Conservation (phyloP, 2,888 invertebrate species). For the Cerceris rybyensis region DNA sequence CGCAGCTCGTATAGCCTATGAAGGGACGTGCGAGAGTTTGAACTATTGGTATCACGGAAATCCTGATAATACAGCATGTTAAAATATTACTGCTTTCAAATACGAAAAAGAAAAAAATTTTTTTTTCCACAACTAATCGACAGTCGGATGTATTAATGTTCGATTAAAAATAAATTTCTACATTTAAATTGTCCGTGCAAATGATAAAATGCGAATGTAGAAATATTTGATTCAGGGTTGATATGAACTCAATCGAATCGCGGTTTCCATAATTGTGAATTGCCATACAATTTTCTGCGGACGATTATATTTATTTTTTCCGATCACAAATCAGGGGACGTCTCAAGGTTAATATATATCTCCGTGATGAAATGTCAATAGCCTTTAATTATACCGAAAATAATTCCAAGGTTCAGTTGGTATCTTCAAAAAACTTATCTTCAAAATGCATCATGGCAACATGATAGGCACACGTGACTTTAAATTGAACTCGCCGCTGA, state of each 20-base stretch:
- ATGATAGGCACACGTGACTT: slow-evolving; percentile 14
- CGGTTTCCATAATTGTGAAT: background rate
- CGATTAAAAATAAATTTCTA: too few species aligned
- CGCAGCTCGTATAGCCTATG: slow-evolving; percentile 36
- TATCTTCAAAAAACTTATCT: slow-evolving; percentile 14
- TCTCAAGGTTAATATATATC: background rate
- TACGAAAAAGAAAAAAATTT: background rate
- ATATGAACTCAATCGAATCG: background rate
- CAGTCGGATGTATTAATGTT: too few species aligned
- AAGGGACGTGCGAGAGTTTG: slow-evolving; percentile 54
- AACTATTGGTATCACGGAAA: slow-evolving; percentile 50
- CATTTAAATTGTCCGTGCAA: too few species aligned
- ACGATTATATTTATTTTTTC: slow-evolving; percentile 14
- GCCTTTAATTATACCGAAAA: slow-evolving; percentile 3
- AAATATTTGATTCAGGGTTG: too few species aligned
- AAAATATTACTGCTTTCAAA: background rate
- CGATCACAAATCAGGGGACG: background rate
- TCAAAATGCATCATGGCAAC: slow-evolving; percentile 23
- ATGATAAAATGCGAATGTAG: too few species aligned
- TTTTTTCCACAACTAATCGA: too few species aligned
- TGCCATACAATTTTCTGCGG: too few species aligned
- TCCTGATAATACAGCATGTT: slow-evolving; percentile 39
- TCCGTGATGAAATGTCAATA: background rate
- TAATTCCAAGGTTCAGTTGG: slow-evolving; percentile 3
- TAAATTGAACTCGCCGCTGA: slow-evolving; percentile 34